A percentile compares a stretch with the other conserved stretches of the same genome.
Evolutionary conservation across 2,888 invertebrate species (phyloP).

Genomic region (Andrena camellia): DNA sequence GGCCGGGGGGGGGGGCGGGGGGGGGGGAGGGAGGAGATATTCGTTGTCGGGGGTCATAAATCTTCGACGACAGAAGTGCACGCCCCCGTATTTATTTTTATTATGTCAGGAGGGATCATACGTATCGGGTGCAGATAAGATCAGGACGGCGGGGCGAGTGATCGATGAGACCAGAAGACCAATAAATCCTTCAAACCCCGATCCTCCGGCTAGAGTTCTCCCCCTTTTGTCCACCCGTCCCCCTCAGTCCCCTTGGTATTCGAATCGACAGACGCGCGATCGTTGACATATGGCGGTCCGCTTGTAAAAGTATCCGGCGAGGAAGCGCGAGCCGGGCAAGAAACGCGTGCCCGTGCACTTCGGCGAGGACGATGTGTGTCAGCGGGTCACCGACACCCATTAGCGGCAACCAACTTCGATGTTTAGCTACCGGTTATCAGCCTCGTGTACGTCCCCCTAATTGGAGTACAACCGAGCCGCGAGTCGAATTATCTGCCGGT

Average conservation of each 20-base stretch:
- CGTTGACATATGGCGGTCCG: constrained; percentile 47
- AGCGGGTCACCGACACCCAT: constrained; percentile 75
- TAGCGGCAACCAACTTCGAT: constrained; percentile 56
- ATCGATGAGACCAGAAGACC: constrained; percentile 36
- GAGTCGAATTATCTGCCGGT: neutral
- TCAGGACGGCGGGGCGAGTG: constrained; percentile 25
- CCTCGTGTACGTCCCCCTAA: constrained; percentile 46
- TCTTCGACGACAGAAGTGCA: constrained; percentile 6
- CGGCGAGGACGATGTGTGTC: constrained; percentile 72
- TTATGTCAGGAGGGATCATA: constrained; percentile 22
- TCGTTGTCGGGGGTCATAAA: constrained; percentile 25
- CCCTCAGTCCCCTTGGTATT: neutral
- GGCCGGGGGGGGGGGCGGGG: too few relatives aligned
- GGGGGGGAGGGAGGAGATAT: neutral
- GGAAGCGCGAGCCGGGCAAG: constrained; percentile 49
- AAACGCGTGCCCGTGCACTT: constrained; percentile 65
- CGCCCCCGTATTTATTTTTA: constrained; percentile 42
- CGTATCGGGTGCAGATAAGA: constrained; percentile 32
- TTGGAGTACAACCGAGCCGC: constrained; percentile 21
- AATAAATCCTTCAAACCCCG: constrained; percentile 52
- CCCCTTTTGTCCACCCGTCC: neutral
- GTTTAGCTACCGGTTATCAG: constrained; percentile 63
- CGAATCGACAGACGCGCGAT: constrained; percentile 44
- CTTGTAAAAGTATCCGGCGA: constrained; percentile 44
- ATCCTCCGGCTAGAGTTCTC: constrained; percentile 15